These are phyloP conservation scores for Synodontis membranacea DNA, from an alignment of 2,113 vertebrate genomes.

Conservation along the genomic window DNA sequence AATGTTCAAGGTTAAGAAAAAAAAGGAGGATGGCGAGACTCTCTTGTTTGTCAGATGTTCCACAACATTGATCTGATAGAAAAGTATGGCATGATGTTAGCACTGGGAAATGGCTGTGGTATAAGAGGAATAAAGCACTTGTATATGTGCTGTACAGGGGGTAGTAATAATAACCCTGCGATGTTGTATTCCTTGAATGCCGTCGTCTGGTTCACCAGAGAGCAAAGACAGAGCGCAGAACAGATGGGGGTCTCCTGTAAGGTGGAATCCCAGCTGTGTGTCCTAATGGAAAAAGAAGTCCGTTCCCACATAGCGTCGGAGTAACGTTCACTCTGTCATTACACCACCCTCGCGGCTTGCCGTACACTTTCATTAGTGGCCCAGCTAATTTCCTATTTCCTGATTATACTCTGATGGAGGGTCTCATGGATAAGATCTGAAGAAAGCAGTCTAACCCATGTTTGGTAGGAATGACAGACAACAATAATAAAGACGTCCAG, in stretches of 20 bases:
- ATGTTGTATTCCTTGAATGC: background rate
- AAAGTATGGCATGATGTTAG: background rate
- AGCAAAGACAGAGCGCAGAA: background rate
- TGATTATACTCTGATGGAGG: constrained; percentile 5
- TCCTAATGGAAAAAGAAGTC: constrained; percentile 10
- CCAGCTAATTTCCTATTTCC: constrained; percentile 42
- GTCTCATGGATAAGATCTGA: constrained; percentile 4
- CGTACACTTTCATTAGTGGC: constrained; percentile 53
- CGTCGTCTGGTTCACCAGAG: background rate
- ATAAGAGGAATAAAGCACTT: background rate
- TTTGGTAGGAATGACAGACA: background rate
- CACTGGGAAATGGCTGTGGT: background rate
- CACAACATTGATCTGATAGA: background rate
- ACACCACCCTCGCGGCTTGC: constrained; percentile 53
- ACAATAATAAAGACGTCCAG: background rate
- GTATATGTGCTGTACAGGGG: background rate
- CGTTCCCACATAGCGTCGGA: constrained; percentile 21
- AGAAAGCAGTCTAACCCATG: background rate
- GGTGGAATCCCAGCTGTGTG: constrained; percentile 2
- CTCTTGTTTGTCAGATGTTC: background rate
- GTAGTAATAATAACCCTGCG: background rate
- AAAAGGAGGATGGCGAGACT: no score
- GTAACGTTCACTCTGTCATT: constrained; percentile 62
- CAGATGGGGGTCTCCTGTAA: constrained; percentile 8
- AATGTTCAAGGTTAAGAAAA: no score